Conservation (phyloP, 2,888 invertebrate genomes). For the Torymus aiolomorphi region DNA sequence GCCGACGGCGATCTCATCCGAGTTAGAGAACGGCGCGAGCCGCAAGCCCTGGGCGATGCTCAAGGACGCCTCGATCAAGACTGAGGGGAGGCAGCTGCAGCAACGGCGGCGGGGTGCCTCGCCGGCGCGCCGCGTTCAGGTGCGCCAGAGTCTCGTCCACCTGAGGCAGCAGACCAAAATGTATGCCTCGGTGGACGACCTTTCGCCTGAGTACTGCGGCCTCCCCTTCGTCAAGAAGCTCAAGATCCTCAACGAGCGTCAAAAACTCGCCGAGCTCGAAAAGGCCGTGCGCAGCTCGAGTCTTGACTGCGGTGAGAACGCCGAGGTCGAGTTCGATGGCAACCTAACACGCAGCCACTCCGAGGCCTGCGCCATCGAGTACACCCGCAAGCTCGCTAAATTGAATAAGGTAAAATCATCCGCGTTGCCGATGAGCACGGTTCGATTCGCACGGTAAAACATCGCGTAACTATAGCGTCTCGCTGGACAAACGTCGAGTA, state of each 20-base stretch:
- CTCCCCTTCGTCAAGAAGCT: constrained; percentile 92
- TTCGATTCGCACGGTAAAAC: too few species aligned
- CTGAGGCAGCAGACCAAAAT: constrained; percentile 78
- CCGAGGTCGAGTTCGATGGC: constrained; percentile 78
- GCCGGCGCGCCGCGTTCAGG: constrained; percentile 51
- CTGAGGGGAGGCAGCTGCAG: constrained; percentile 33
- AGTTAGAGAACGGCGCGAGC: constrained; percentile 66
- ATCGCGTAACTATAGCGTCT: too few species aligned
- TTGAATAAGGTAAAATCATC: constrained; percentile 67
- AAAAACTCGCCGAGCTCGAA: constrained; percentile 89
- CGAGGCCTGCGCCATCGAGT: constrained; percentile 87
- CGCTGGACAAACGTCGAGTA: too few species aligned
- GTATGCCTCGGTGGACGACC: constrained; percentile 89
- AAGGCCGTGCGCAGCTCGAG: constrained; percentile 88
- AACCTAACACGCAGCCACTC: constrained; percentile 86
- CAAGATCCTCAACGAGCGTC: constrained; percentile 91
- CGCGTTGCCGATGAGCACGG: too few species aligned
- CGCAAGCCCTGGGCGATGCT: constrained; percentile 85
- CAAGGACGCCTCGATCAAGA: constrained; percentile 81
- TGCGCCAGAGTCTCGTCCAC: constrained; percentile 68
- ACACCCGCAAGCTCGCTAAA: constrained; percentile 72
- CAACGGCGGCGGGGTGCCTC: not conserved
- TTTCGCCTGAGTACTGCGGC: constrained; percentile 91
- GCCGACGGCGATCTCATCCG: constrained; percentile 38
- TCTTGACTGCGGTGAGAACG: constrained; percentile 83